Evolutionary conservation across 2,797 vertebrate species (phyloP).

Genomic region (Ambastaia sidthimunki): DNA sequence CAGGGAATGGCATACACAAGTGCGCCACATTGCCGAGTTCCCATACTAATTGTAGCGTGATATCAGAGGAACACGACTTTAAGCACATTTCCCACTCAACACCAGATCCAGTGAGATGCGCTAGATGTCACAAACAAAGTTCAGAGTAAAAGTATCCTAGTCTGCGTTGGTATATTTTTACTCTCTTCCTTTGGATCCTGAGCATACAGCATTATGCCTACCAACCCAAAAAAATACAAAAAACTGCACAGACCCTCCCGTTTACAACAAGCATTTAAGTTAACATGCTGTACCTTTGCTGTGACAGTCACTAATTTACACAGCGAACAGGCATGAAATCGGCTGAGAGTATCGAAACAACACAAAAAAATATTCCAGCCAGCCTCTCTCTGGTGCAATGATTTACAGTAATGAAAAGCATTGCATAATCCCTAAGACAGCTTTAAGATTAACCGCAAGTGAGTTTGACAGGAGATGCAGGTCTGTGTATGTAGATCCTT

Average conservation of each 20-base stretch:
- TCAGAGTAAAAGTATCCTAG: conserved; percentile 10
- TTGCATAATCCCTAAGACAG: conserved; percentile 29
- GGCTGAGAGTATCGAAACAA: not conserved
- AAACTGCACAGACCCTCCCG: not conserved
- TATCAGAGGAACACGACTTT: not conserved
- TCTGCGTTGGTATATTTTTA: not conserved
- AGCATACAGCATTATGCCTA: not conserved
- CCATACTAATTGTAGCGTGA: not conserved
- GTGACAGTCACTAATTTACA: conserved; percentile 28
- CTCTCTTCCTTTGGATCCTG: conserved; percentile 5
- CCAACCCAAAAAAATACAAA: conserved; percentile 2
- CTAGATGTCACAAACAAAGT: conserved; percentile 8
- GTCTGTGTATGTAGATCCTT: conserved; percentile 11
- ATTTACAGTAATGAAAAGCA: conserved; percentile 31
- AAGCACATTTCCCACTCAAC: not conserved
- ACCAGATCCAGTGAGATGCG: not conserved
- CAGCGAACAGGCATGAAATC: conserved; percentile 1
- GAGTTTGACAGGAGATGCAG: conserved; percentile 37
- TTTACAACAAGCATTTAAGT: conserved; percentile 31
- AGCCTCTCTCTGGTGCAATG: conserved; percentile 2
- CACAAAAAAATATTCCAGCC: conserved; percentile 4
- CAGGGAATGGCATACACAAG: not conserved
- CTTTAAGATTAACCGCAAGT: conserved; percentile 59
- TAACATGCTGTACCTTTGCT: not conserved
- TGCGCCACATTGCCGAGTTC: not conserved